Percentiles rank a stretch among this genome's conserved stretches.
phyloP scores from a whole-genome alignment of 2,888 invertebrate genomes.

The Margaritifera margaritifera region DNA sequence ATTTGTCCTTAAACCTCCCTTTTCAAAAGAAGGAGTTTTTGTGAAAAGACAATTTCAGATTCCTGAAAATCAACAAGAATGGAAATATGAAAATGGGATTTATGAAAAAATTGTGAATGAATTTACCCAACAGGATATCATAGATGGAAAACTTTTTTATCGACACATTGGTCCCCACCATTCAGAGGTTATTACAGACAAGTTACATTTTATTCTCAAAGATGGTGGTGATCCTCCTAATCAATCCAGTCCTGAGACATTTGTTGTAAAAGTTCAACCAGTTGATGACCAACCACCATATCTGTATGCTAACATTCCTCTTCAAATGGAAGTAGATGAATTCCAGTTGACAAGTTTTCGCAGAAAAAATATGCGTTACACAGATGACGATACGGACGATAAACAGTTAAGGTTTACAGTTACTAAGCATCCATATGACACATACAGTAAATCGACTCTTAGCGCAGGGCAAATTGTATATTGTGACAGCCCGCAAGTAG shows the following conservation, averaged over 20 bases:
- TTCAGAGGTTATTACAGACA: slow-evolving; percentile 57
- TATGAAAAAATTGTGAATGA: slow-evolving; percentile 64
- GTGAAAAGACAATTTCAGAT: slow-evolving; percentile 59
- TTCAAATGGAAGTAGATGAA: slow-evolving; percentile 68
- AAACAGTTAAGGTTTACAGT: slow-evolving; percentile 59
- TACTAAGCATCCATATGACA: slow-evolving; percentile 62
- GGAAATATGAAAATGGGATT: slow-evolving; percentile 62
- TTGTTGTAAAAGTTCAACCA: slow-evolving; percentile 67
- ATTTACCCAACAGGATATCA: slow-evolving; percentile 70
- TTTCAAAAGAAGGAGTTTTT: slow-evolving; percentile 59
- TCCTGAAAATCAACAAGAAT: slow-evolving; percentile 60
- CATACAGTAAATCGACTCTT: slow-evolving; percentile 59
- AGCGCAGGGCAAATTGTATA: slow-evolving; percentile 64
- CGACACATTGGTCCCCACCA: slow-evolving; percentile 63
- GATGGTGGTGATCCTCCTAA: slow-evolving; percentile 70
- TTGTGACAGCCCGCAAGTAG: slow-evolving; percentile 57
- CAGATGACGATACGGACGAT: slow-evolving; percentile 66
- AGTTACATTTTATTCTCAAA: slow-evolving; percentile 59
- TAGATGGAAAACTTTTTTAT: slow-evolving; percentile 69
- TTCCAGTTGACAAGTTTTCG: slow-evolving; percentile 63
- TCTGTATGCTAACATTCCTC: slow-evolving; percentile 57
- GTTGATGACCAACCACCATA: slow-evolving; percentile 70
- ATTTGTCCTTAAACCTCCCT: slow-evolving; percentile 63
- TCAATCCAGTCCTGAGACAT: slow-evolving; percentile 59
- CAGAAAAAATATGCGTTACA: slow-evolving; percentile 59